Percentiles rank a stretch among this genome's conserved stretches.
Evolutionary conservation across 2,797 vertebrate genomes (phyloP).

Genomic region (Pseudochromis fuscus): DNA sequence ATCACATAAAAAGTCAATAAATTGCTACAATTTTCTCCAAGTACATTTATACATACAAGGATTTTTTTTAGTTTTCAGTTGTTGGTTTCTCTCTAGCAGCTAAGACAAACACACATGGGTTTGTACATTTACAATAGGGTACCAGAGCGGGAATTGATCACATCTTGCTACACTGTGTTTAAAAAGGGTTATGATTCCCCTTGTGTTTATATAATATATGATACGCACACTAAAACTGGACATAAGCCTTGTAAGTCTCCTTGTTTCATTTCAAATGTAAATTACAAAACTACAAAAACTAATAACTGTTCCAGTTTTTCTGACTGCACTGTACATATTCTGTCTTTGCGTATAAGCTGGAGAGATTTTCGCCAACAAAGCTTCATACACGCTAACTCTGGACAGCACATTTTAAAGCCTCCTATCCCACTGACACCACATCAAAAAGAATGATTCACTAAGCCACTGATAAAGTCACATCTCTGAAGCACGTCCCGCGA

Average conservation of each 20-base stretch:
- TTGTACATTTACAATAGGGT: not conserved
- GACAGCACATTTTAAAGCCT: slow-evolving; percentile 20
- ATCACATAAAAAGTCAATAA: no score
- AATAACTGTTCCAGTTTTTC: not conserved
- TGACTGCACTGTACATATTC: slow-evolving; percentile 1
- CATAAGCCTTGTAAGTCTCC: not conserved
- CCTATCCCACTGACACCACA: slow-evolving; percentile 32
- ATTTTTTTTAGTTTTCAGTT: no score
- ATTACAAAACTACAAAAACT: not conserved
- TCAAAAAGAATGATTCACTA: slow-evolving; percentile 56
- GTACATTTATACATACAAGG: no score
- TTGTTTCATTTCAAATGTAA: not conserved
- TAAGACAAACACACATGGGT: no score
- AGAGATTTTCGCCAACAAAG: slow-evolving; percentile 21
- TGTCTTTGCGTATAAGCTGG: not conserved
- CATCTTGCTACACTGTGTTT: not conserved
- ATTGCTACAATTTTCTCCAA: no score
- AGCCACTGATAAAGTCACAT: slow-evolving; percentile 51
- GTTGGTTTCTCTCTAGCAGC: no score
- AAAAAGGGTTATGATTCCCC: not conserved
- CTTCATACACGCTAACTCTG: not conserved
- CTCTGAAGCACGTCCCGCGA: slow-evolving; percentile 30
- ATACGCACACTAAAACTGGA: not conserved
- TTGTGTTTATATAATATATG: not conserved
- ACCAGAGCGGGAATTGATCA: not conserved